A percentile compares a stretch with the other conserved stretches of the same genome.
Conservation (phyloP, 1,140 invertebrate genomes). For the Atta cephalotes region DNA sequence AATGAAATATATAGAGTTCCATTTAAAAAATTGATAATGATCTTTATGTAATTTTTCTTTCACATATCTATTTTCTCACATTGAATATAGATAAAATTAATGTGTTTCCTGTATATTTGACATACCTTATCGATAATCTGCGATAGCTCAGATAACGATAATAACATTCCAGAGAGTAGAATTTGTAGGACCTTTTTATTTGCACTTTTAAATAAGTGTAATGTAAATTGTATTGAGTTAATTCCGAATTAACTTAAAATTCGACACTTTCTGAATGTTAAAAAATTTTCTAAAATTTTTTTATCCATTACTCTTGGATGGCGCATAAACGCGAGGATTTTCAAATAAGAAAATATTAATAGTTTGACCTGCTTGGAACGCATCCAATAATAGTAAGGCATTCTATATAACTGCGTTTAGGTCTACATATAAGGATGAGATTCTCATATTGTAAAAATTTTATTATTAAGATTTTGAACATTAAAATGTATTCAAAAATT, state of each 20-base stretch:
- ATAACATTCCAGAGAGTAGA: not conserved
- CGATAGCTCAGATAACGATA: not conserved
- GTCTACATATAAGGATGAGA: slow-evolving; percentile 52
- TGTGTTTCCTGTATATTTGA: not conserved
- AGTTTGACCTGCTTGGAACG: slow-evolving; percentile 48
- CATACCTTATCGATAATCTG: slow-evolving; percentile 41
- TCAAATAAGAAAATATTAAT: slow-evolving; percentile 55
- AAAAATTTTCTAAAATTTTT: slow-evolving; percentile 1
- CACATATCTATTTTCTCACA: not conserved
- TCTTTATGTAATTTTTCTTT: not conserved
- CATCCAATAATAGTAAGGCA: slow-evolving; percentile 57
- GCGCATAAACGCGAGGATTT: slow-evolving; percentile 10
- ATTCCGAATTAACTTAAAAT: not conserved
- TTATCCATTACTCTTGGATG: not conserved
- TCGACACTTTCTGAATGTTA: not conserved
- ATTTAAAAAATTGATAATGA: too few relatives aligned
- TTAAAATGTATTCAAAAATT: not conserved
- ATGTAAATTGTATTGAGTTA: not conserved
- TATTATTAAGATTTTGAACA: not conserved
- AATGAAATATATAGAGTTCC: too few relatives aligned
- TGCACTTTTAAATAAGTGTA: not conserved
- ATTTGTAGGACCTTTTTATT: not conserved
- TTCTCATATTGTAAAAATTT: not conserved
- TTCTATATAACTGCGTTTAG: slow-evolving; percentile 35
- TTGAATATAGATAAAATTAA: slow-evolving; percentile 1